These are phyloP conservation scores for Rhea pennata DNA, from an alignment of 2,113 vertebrate species.

Conservation along the genomic window DNA sequence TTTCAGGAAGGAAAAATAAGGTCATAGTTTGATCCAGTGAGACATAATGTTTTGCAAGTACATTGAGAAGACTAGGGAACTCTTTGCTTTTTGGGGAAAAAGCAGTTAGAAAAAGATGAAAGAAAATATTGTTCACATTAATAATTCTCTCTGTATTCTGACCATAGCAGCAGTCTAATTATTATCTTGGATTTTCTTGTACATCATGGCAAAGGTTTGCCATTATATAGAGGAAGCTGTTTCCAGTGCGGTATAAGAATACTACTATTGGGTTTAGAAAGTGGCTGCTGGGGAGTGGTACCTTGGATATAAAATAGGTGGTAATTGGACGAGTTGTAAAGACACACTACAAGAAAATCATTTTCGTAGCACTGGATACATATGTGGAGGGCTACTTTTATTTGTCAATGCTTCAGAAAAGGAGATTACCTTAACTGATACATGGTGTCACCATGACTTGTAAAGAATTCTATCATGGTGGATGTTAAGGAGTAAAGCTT, in stretches of 20 bases:
- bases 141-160: not conserved
- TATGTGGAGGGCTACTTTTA: not conserved
- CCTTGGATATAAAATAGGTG: not conserved
- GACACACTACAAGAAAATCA: not conserved
- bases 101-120: not conserved
- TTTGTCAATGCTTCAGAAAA: not conserved
- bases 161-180: not conserved
- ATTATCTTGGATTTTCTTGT: not conserved
- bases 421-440: not conserved
- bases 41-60: not conserved
- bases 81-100: not conserved
- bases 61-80: not conserved
- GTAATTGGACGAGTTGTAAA: not conserved
- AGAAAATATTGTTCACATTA: not conserved
- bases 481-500: not conserved
- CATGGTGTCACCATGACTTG: not conserved
- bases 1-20: not conserved
- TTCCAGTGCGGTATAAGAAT: not conserved
- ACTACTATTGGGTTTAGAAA: not conserved
- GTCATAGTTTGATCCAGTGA: too few relatives aligned
- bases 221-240: accelerated
- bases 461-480: not conserved
- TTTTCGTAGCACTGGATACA: accelerated
- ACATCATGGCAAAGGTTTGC: not conserved
- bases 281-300: not conserved